Base-by-base conservation (phyloP, 2,113 vertebrate species). In the Alethe castanea region DNA sequence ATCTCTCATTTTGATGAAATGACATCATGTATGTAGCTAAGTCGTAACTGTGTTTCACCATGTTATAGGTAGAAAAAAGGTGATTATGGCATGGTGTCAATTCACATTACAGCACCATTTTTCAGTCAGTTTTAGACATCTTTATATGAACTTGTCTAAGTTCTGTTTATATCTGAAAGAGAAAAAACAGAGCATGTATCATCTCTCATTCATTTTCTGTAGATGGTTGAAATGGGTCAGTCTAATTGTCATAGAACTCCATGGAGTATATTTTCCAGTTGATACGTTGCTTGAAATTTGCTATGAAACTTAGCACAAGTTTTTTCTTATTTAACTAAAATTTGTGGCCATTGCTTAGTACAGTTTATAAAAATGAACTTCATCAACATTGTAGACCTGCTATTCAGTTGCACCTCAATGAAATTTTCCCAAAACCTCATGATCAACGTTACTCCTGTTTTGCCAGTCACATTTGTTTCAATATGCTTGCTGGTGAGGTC, bases 331-430 rank as follows among this genome's bases (percentile, higher is more conserved):
- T 90, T 95, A 91, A 83, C 12, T 80, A 53, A 94, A 72, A 38
- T 45, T 52, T 53, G 12, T 54, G 44, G 24, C 7, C 5, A 31
- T 79, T 82, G 20, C 15, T 62, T 44, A 72, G 28, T 18, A 65
- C 8, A 52, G 28, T 86, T 96, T 84, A 42, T 69, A 81, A 93
- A 93, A 95, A 66, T 29, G 12, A 77, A 52, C 14, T 56, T 86
- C 12, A 54, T 88, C 62, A 38, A 28, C 6, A 0, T 36, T 10
- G 9, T 11, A 81, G 35, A 69, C 44, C 31, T 48, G 12, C 2
- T 86, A 11, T 81, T 19, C 6, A 52, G 18, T 71, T 81, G 29
- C 12, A 78, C 24, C 7, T 50, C 59, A 87, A 7, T 3, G 1
- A 66, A 69, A 50, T 86, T 72, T 88, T 95, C 29, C 42, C 8